A percentile compares a stretch with the other conserved stretches of the same genome.
These are phyloP conservation scores for Invenusta paracnida DNA, from an alignment of 2,888 invertebrate species.

Conservation along the genomic window DNA sequence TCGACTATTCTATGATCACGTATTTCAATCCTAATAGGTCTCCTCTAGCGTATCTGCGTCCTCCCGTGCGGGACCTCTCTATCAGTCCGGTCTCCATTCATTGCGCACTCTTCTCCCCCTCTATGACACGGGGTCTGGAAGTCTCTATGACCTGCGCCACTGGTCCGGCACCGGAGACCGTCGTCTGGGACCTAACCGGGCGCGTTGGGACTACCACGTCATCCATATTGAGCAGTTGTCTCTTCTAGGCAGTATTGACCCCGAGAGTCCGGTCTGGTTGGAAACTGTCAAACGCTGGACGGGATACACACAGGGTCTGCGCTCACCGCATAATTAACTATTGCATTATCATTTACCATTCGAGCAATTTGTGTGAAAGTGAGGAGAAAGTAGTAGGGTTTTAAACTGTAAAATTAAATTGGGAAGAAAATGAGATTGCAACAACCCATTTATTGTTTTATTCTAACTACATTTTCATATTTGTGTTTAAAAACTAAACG, in stretches of 20 bases:
- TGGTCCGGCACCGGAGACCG: constrained; percentile 41
- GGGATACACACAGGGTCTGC: constrained; percentile 87
- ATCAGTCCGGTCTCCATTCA: constrained; percentile 77
- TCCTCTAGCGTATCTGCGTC: too few species aligned
- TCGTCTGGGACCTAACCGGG: constrained; percentile 75
- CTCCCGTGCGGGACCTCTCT: constrained; percentile 63
- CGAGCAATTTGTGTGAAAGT: too few species aligned
- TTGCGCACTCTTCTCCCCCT: constrained; percentile 77
- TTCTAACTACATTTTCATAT: too few species aligned
- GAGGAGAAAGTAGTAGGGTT: too few species aligned
- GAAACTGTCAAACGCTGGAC: constrained; percentile 86
- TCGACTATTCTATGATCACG: too few species aligned
- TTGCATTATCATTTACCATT: neutral
- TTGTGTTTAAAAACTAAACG: too few species aligned
- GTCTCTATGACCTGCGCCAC: constrained; percentile 90
- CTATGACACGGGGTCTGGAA: constrained; percentile 90
- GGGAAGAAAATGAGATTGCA: too few species aligned
- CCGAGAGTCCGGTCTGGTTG: constrained; percentile 68
- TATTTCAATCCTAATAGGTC: too few species aligned
- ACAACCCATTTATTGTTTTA: too few species aligned
- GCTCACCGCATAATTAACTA: constrained; percentile 79
- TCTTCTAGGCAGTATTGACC: constrained; percentile 73
- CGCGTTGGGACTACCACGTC: constrained; percentile 97
- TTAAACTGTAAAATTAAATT: too few species aligned
- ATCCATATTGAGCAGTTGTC: constrained; percentile 86